Evolutionary conservation across 2,113 vertebrate species (phyloP).

Genomic region (Pelobates fuscus): DNA sequence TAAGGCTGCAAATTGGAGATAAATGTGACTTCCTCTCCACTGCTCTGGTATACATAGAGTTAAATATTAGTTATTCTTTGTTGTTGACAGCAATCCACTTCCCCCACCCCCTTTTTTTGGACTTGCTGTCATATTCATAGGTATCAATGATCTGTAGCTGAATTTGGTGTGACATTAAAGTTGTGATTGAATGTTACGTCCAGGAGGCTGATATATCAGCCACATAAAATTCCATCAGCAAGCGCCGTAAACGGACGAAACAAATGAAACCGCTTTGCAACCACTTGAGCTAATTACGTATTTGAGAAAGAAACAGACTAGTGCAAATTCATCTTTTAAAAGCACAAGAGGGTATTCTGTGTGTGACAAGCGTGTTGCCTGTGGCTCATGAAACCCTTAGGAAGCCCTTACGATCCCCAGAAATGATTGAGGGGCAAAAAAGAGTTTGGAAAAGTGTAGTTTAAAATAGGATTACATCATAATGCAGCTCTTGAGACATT

Average conservation of each 20-base stretch:
- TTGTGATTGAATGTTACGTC: too few species aligned
- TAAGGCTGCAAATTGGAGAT: too few species aligned
- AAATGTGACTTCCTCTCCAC: too few species aligned
- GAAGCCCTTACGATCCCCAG: conserved; percentile 5
- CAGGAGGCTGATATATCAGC: background rate
- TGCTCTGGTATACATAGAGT: too few species aligned
- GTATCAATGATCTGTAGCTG: too few species aligned
- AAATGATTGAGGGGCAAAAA: conserved; percentile 16
- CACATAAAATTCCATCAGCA: too few species aligned
- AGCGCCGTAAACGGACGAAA: background rate
- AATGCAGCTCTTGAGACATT: conserved; percentile 1
- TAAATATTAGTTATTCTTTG: too few species aligned
- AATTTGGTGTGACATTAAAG: too few species aligned
- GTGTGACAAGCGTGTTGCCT: conserved; percentile 1
- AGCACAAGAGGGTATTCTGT: conserved; percentile 19
- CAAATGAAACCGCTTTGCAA: conserved; percentile 11
- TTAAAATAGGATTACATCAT: conserved; percentile 25
- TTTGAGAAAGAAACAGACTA: background rate
- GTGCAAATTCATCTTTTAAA: conserved; percentile 13
- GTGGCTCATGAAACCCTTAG: conserved; percentile 16
- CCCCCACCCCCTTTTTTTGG: too few species aligned
- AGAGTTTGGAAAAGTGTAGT: background rate
- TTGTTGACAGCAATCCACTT: too few species aligned
- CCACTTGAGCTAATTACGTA: conserved; percentile 28
- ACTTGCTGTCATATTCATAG: too few species aligned